These are phyloP conservation scores for Dioctria rufipes DNA, from an alignment of 2,888 invertebrate genomes.

Conservation along the genomic window DNA sequence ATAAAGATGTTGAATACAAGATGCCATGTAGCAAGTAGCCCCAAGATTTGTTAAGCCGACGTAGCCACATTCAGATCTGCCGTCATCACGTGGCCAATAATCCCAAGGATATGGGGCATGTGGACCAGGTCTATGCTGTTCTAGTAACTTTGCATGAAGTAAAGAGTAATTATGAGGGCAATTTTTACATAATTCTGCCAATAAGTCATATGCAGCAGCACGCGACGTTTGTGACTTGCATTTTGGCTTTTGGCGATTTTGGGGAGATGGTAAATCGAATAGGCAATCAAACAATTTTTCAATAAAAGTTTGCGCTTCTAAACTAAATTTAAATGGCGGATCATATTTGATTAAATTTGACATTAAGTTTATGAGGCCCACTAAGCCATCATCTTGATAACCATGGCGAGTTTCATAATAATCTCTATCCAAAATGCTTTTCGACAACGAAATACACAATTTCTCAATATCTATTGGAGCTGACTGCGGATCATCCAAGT, in stretches of 20 bases:
- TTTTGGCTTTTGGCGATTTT: constrained; percentile 88
- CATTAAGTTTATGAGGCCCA: constrained; percentile 88
- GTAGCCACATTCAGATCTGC: constrained; percentile 93
- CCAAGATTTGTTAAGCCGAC: constrained; percentile 95
- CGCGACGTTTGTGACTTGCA: constrained; percentile 93
- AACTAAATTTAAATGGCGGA: constrained; percentile 86
- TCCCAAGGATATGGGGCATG: constrained; percentile 95
- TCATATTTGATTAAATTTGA: constrained; percentile 92
- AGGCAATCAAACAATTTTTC: constrained; percentile 86
- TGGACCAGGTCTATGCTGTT: constrained; percentile 88
- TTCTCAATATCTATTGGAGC: constrained; percentile 81
- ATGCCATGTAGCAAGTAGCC: constrained; percentile 98
- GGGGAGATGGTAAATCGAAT: constrained; percentile 91
- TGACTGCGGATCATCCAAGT: constrained; percentile 74
- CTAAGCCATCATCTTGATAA: constrained; percentile 92
- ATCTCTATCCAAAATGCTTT: constrained; percentile 83
- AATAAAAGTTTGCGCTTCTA: constrained; percentile 77
- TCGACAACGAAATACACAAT: constrained; percentile 81
- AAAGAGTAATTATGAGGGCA: constrained; percentile 89
- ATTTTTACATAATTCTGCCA: constrained; percentile 89
- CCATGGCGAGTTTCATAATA: constrained; percentile 86
- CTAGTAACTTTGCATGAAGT: constrained; percentile 85
- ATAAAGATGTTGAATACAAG: constrained; percentile 96
- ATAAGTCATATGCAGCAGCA: constrained; percentile 90
- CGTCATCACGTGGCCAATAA: constrained; percentile 98